Conservation (phyloP, 2,888 invertebrate species). For the Kryphioiulus occultus region DNA sequence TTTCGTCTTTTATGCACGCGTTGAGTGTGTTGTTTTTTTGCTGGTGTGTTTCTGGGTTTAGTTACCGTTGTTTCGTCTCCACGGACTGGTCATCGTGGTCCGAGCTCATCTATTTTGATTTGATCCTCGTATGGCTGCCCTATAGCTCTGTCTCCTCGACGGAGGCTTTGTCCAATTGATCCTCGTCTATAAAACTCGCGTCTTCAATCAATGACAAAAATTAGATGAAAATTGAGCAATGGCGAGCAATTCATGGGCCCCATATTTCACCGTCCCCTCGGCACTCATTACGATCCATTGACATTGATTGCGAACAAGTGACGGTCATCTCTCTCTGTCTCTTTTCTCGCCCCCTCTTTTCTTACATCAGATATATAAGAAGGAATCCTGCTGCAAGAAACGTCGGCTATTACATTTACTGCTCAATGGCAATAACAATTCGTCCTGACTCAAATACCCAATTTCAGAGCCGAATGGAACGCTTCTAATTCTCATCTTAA, state of each 20-base stretch:
- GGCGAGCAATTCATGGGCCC: neutral
- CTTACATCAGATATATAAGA: neutral
- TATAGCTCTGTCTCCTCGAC: neutral
- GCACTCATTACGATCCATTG: constrained; percentile 27
- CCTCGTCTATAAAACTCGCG: constrained; percentile 17
- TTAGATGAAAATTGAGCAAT: constrained; percentile 29
- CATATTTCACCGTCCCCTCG: constrained; percentile 32
- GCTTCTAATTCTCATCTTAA: too few relatives aligned
- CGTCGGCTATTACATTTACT: neutral
- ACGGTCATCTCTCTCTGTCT: neutral
- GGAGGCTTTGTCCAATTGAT: constrained; percentile 10
- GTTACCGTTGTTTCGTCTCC: neutral
- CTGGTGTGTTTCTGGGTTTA: neutral
- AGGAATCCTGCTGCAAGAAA: neutral
- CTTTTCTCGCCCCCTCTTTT: neutral
- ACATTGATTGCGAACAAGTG: constrained; percentile 15
- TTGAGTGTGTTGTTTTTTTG: too few relatives aligned
- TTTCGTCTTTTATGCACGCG: too few relatives aligned
- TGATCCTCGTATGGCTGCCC: neutral
- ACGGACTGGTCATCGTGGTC: neutral
- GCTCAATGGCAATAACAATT: constrained; percentile 21
- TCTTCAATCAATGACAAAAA: constrained; percentile 36
- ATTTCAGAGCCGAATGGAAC: too few relatives aligned
- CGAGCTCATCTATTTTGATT: neutral
- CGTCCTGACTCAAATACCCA: neutral